Evolutionary conservation across 2,113 vertebrate species (phyloP).

Genomic region (Microtus richardsoni): DNA sequence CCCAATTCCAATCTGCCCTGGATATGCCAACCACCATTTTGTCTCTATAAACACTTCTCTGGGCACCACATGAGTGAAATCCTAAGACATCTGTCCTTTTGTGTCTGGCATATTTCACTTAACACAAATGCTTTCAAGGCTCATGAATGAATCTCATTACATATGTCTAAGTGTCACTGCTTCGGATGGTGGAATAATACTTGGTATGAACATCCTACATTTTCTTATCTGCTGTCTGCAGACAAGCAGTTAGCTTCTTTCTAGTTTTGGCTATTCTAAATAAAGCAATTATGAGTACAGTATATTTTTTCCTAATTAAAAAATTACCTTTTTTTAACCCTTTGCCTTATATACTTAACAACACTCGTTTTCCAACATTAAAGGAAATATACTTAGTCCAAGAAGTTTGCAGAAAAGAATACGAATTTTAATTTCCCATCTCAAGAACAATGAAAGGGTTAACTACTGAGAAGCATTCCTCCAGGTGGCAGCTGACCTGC

Average conservation of each 20-base stretch:
- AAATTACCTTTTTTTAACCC: not conserved
- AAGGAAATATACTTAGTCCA: not conserved
- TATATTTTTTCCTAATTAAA: not conserved
- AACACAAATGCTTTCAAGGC: not conserved
- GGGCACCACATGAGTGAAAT: not conserved
- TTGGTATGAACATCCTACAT: not conserved
- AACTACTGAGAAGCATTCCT: not conserved
- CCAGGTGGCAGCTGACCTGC: slow-evolving; percentile 51
- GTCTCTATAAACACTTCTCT: not conserved
- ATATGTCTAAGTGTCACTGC: not conserved
- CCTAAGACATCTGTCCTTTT: not conserved
- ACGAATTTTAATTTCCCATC: not conserved
- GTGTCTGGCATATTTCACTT: not conserved
- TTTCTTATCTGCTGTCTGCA: not conserved
- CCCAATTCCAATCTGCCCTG: too few species aligned
- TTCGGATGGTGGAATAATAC: slow-evolving; percentile 2
- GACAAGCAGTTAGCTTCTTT: not conserved
- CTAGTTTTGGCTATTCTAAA: not conserved
- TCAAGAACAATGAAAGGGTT: slow-evolving; percentile 50
- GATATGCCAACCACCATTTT: not conserved
- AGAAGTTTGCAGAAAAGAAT: not conserved
- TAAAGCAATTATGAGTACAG: not conserved
- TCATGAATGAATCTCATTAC: not conserved
- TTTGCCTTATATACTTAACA: not conserved
- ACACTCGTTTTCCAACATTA: not conserved